Evolutionary conservation across 2,797 vertebrate genomes (phyloP), one percentile per base, ranked within the genome.

Genomic region (Erpetoichthys calabaricus): DNA sequence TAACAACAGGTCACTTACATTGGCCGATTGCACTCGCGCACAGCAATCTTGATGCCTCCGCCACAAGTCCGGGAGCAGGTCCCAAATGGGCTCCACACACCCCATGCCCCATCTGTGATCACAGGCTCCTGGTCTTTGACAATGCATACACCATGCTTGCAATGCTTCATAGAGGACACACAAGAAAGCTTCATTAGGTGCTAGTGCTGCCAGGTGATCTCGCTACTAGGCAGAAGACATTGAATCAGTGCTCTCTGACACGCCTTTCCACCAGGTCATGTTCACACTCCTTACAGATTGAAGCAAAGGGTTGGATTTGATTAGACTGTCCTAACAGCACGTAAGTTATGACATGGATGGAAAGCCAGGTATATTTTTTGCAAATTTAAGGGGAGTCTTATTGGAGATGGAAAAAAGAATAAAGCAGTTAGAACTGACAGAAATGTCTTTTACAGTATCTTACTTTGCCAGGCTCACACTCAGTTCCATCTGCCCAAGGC

Each of bases 401-500:
- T 25, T 25, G 25, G 25, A 2, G 25, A 25, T 25, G 2, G n/a
- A 25, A 25, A 25, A 25, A 25, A 25, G 2, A 25, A 25, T 25
- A 25, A 25, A 1, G 25, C 25, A 2, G 25, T 25, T 25, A 25
- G 25, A 25, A 25, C 25, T 2, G 2, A 25, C 25, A 25, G 25
- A 25, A 25, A 25, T 25, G 25, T 25, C 25, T 25, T 25, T 25
- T 25, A 25, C 25, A 2, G 25, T 25, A 25, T 53, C 82, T 80
- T 78, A 90, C 96, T 89, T 91, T 98, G 79, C 92, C 94, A 6
- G 83, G 78, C 57, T 88, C 87, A 65, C 96, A 98, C 65, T 98
- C 94, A 0, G 96, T 98, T 53, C 96, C 96, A 0, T 99, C 96
- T 1, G 96, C 95, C 95, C 94, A 98, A 3, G 96, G 96, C 2